Base-by-base conservation (phyloP, 2,888 invertebrate genomes). In the Leptothorax acervorum region DNA sequence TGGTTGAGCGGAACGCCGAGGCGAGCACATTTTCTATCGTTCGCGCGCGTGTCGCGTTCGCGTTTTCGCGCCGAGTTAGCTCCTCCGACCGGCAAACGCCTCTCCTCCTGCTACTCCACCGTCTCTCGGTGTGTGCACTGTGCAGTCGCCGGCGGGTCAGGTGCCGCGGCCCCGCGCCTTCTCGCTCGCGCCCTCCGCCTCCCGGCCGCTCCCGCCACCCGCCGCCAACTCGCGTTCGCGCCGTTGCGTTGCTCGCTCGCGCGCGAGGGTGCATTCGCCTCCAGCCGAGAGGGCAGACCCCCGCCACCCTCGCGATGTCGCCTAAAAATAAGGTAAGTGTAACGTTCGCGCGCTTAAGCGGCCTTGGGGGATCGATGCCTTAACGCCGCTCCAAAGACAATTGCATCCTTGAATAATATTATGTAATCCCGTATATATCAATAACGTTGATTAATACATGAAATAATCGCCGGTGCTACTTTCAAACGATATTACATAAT, bases 241-340 rank as follows among this genome's bases (percentile, higher is more conserved):
- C 76, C 73, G 68, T 68, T n/a, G 55, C 73, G 68, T 68, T n/a
- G 55, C 48, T 68, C 8, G 15, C 51, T n/a, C 18, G 74, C 68
- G 35, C 74, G 76, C 83, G 85, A 86, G 87, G 87, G 88, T 86
- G 87, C 79, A 75, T 76, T 82, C 82, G 84, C 87, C 90, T 78
- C 78, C 83, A 42, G 28, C 51, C 83, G 73, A 35, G 65, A 76
- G 66, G 55, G 76, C 68, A 68, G 63, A 63, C 15, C 28, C 35
- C 18, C 48, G 65, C 73, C 70, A 60, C 70, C 28, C 35, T 35
- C 71, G 60, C 84, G 45, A 93, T 93, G 93, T 89, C 92, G 86
- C 92, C 92, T 9, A 93, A 92, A 75, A 92, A 89, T 76, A 93
- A 93, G 93, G 93, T 93, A 92, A 81, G 92, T 89, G 68, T 35